Conservation (phyloP, 2,888 invertebrate genomes). For the Aphidoletes aphidimyza region DNA sequence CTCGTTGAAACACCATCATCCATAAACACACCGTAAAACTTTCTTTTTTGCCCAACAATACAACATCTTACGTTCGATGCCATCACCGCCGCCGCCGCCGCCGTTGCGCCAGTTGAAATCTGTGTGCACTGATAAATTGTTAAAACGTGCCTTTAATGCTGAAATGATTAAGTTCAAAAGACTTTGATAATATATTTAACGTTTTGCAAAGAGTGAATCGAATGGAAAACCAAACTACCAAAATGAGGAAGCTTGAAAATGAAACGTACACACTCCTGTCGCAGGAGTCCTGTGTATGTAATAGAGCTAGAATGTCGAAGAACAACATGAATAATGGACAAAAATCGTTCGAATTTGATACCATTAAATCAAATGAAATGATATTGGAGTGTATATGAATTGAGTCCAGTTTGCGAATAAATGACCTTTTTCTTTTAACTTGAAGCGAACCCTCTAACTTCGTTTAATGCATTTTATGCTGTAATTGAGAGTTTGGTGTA, state of each 20-base stretch:
- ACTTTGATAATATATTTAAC: constrained; percentile 34
- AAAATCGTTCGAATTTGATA: constrained; percentile 36
- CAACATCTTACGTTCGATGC: not conserved
- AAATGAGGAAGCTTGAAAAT: too few relatives aligned
- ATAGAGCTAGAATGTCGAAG: too few relatives aligned
- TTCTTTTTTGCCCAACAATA: too few relatives aligned
- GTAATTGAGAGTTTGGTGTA: not conserved
- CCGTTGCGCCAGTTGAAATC: not conserved
- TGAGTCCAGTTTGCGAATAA: constrained; percentile 5
- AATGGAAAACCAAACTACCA: not conserved
- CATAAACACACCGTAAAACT: constrained; percentile 45
- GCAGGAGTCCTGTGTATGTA: too few relatives aligned
- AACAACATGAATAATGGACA: constrained; percentile 19
- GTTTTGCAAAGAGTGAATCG: not conserved
- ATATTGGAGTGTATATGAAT: too few relatives aligned
- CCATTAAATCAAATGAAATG: constrained; percentile 9
- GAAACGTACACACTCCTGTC: too few relatives aligned
- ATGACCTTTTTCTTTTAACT: not conserved
- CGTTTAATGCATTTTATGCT: not conserved
- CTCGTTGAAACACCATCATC: constrained; percentile 5
- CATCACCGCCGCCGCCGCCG: too few relatives aligned
- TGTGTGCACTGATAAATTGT: constrained; percentile 35
- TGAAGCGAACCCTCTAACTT: not conserved
- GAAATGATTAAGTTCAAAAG: constrained; percentile 42
- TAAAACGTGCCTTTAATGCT: constrained; percentile 46